phyloP scores from a whole-genome alignment of 2,888 invertebrate genomes.

The Phragmatobia fuliginosa region DNA sequence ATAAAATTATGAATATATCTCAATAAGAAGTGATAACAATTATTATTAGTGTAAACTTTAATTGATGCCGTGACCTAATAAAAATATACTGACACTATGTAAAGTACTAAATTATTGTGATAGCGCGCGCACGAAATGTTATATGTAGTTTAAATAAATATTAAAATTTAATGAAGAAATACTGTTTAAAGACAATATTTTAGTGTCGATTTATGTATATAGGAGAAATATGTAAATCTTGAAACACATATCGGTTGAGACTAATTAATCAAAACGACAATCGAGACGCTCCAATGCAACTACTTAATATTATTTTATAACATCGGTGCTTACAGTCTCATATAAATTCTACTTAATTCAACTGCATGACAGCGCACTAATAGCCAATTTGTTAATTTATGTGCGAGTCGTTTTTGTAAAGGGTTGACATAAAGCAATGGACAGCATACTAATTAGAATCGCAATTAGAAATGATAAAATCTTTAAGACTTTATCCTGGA shows the following conservation, averaged over 20 bases:
- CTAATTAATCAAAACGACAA: constrained; percentile 23
- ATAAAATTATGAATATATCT: constrained; percentile 50
- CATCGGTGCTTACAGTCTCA: constrained; percentile 28
- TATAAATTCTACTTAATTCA: constrained; percentile 43
- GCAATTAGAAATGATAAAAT: constrained; percentile 64
- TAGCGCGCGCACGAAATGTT: not conserved
- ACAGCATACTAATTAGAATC: constrained; percentile 63
- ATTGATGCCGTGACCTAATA: not conserved
- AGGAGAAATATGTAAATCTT: not conserved
- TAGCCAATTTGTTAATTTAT: constrained; percentile 53
- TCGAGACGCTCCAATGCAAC: constrained; percentile 36
- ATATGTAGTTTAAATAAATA: not conserved
- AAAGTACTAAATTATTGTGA: not conserved
- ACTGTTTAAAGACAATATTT: not conserved
- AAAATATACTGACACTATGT: not conserved
- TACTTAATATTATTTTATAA: constrained; percentile 37
- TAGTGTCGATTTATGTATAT: not conserved
- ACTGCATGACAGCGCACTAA: constrained; percentile 34
- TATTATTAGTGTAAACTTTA: constrained; percentile 23
- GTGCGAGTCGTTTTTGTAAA: constrained; percentile 47
- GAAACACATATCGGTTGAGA: constrained; percentile 7
- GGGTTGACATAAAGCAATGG: constrained; percentile 55
- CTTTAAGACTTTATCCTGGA: constrained; percentile 45
- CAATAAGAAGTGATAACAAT: constrained; percentile 34
- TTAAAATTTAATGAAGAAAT: not conserved